phyloP scores from a whole-genome alignment of 2,113 vertebrate species.

The Trichomycterus rosablanca region DNA sequence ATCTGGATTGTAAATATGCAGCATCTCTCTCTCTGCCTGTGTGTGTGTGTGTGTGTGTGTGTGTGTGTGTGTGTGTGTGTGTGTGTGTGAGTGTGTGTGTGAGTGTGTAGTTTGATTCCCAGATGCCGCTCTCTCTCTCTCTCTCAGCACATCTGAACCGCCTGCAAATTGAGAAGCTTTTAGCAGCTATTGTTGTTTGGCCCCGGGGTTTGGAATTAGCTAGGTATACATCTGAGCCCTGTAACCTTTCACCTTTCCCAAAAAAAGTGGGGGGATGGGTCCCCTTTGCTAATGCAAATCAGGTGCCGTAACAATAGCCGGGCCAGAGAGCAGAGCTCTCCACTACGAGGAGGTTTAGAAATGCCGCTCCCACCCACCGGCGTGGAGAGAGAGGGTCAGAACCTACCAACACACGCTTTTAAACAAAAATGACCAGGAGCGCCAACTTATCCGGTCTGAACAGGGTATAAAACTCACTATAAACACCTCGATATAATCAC shows the following conservation, averaged over 20 bases:
- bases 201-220: conserved; percentile 63
- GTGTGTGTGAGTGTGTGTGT: too few species aligned
- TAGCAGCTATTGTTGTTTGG: conserved; percentile 60
- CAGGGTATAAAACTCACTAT: too few species aligned
- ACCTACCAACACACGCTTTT: too few species aligned
- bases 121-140: conserved; percentile 57
- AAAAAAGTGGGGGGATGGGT: conserved; percentile 38
- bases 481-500: too few species aligned
- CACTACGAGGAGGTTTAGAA: conserved; percentile 28
- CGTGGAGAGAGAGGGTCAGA: conserved; percentile 1
- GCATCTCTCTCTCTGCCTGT: too few species aligned
- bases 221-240: conserved; percentile 62
- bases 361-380: conserved; percentile 10
- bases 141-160: conserved; percentile 59
- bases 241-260: conserved; percentile 55
- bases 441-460: too few species aligned
- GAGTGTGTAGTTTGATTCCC: too few species aligned
- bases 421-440: too few species aligned
- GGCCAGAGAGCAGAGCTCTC: conserved; percentile 27
- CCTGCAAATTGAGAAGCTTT: conserved; percentile 59
- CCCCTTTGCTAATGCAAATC: conserved; percentile 60
- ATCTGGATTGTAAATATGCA: too few species aligned
- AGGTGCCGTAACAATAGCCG: conserved; percentile 54
- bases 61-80: too few species aligned
- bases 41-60: too few species aligned